A percentile compares a stretch with the other conserved stretches of the same genome.
Evolutionary conservation across 2,888 invertebrate genomes (phyloP).

Genomic region (Eurois occulta): DNA sequence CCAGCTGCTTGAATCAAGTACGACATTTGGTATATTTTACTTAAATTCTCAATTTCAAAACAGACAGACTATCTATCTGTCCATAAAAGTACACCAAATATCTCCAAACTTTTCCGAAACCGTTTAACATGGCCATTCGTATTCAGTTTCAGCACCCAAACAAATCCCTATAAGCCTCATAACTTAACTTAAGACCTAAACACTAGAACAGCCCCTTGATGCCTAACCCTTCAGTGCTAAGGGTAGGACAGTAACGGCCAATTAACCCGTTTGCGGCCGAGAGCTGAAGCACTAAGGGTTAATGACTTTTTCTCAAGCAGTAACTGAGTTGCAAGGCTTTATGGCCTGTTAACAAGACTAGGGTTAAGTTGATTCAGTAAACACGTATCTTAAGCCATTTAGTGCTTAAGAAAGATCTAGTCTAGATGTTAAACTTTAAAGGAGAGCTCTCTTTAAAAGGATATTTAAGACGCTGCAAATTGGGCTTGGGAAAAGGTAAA

Average conservation of each 20-base stretch:
- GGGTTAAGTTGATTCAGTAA: constrained; percentile 52
- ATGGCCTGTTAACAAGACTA: constrained; percentile 43
- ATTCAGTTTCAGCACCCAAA: constrained; percentile 8
- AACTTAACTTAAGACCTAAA: constrained; percentile 43
- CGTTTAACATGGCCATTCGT: constrained; percentile 8
- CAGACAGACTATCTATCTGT: not conserved
- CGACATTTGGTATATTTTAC: not conserved
- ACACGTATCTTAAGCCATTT: constrained; percentile 43
- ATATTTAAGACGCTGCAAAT: constrained; percentile 20
- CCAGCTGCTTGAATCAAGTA: not conserved
- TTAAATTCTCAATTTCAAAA: not conserved
- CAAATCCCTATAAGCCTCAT: constrained; percentile 15
- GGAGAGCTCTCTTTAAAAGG: not conserved
- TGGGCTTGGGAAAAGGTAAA: constrained; percentile 7
- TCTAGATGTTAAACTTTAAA: constrained; percentile 30
- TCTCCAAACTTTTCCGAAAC: not conserved
- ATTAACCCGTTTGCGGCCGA: constrained; percentile 58
- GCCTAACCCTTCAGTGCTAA: constrained; percentile 28
- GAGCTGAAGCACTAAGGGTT: constrained; percentile 42
- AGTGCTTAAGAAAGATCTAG: constrained; percentile 29
- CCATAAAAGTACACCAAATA: not conserved
- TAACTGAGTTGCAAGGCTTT: constrained; percentile 58
- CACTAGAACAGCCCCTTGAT: constrained; percentile 16
- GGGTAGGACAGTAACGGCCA: constrained; percentile 41
- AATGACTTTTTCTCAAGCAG: constrained; percentile 63